phyloP scores from a whole-genome alignment of 2,888 invertebrate genomes.

The Conistra vaccinii region DNA sequence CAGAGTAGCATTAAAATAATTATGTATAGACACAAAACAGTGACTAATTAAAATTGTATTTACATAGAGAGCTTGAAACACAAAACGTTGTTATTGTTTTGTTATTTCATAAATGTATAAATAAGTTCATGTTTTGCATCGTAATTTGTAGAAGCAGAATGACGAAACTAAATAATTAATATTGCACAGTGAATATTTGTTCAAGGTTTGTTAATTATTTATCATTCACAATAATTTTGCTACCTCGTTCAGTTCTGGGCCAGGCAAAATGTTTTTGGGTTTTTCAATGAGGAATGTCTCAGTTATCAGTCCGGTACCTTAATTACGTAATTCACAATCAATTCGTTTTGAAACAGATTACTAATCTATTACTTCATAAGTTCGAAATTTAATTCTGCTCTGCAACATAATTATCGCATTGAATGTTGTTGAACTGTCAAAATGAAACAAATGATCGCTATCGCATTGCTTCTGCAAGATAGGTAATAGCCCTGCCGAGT shows the following conservation, averaged over 20 bases:
- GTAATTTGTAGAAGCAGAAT: not conserved
- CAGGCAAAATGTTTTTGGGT: not conserved
- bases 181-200: not conserved
- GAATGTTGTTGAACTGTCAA: too few species aligned
- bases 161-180: not conserved
- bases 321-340: too few species aligned
- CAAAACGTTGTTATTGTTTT: constrained; percentile 7
- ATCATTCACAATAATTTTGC: not conserved
- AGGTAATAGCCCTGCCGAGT: too few species aligned
- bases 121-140: not conserved
- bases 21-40: not conserved
- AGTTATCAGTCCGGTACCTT: too few species aligned
- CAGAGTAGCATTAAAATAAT: not conserved
- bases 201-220: not conserved
- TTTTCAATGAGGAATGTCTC: not conserved
- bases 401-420: too few species aligned
- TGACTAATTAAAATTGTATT: constrained; percentile 12
- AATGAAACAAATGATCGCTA: too few species aligned
- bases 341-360: too few species aligned
- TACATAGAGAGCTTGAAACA: not conserved
- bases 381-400: too few species aligned
- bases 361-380: too few species aligned
- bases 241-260: not conserved
- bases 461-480: too few species aligned
- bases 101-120: constrained; percentile 3